Base-by-base conservation (phyloP, 37 sponge, comb jelly and placozoan species). In the Hexactinellida sp. region DNA sequence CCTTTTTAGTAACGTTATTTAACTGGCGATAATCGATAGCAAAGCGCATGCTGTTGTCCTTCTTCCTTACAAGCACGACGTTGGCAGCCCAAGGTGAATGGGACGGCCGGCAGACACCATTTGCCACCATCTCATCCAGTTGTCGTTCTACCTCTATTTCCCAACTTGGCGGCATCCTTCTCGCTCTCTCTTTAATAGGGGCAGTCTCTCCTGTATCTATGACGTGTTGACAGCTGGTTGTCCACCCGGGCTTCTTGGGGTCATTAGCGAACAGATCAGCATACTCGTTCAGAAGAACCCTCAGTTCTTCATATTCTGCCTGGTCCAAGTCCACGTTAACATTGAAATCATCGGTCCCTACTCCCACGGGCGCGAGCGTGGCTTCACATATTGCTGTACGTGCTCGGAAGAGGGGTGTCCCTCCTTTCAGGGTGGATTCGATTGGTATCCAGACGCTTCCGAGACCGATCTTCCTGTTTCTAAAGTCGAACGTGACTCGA, bases 1-100 rank as follows among this genome's bases (percentile, higher is more conserved):
- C n/a, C n/a, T n/a, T n/a, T n/a, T n/a, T n/a, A n/a, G n/a, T n/a
- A n/a, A n/a, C n/a, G n/a, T n/a, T n/a, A n/a, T n/a, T n/a, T n/a
- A n/a, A n/a, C n/a, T n/a, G n/a, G n/a, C n/a, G n/a, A n/a, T n/a
- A n/a, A n/a, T n/a, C n/a, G n/a, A 89, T 76, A 37, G 85, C 55
- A 35, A 90, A 87, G 37, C 90, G 82, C 24, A 54, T 41, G n/a
- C 55, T 54, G 30, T 84, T 84, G 84, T 88, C 88, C 38, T 84
- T 88, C 37, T 88, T 88, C n/a, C n/a, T 36, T 55, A 88, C 88
- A 24, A 84, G 82, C 10, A 88, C 85, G 10, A 82, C 54, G 32
- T 82, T 82, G 24, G 87, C 82, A 7, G 87, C 41, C 87, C 87
- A 87, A 32, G 87, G 87, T 36, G 54, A 82, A 39, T 37, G n/a